Conservation (phyloP, 1,140 invertebrate species). For the Drosophila funebris region DNA sequence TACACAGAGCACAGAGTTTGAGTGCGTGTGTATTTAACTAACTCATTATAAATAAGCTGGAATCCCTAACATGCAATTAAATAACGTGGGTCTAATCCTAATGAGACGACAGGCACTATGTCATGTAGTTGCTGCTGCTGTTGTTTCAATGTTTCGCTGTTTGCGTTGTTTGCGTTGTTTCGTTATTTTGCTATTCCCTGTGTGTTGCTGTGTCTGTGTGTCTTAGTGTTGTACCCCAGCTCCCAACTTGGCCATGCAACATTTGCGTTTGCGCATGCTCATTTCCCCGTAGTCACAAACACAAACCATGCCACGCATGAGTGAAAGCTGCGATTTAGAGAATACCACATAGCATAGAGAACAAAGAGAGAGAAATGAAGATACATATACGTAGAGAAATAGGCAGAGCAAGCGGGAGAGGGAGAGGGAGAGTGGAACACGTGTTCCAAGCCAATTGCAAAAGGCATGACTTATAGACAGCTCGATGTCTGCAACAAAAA, state of each 20-base stretch:
- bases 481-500: constrained; percentile 53
- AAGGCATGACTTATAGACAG: constrained; percentile 55
- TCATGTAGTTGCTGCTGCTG: constrained; percentile 59
- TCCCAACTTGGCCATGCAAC: constrained; percentile 64
- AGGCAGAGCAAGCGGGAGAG: neutral
- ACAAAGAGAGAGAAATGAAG: constrained; percentile 8
- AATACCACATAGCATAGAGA: constrained; percentile 26
- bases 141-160: constrained; percentile 25
- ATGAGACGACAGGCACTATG: constrained; percentile 81
- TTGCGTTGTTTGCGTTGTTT: constrained; percentile 10
- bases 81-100: constrained; percentile 81
- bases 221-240: neutral
- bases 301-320: constrained; percentile 61
- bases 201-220: neutral
- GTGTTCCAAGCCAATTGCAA: constrained; percentile 73
- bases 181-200: constrained; percentile 38
- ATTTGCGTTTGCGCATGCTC: constrained; percentile 76
- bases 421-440: constrained; percentile 42
- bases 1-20: constrained; percentile 2
- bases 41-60: constrained; percentile 79
- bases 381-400: neutral
- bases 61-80: constrained; percentile 81
- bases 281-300: constrained; percentile 41
- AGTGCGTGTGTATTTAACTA: constrained; percentile 77
- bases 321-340: constrained; percentile 75